Percentiles rank a stretch among this genome's conserved stretches.
phyloP scores from a whole-genome alignment of 2,888 invertebrate genomes.

The Tortrix viridana region DNA sequence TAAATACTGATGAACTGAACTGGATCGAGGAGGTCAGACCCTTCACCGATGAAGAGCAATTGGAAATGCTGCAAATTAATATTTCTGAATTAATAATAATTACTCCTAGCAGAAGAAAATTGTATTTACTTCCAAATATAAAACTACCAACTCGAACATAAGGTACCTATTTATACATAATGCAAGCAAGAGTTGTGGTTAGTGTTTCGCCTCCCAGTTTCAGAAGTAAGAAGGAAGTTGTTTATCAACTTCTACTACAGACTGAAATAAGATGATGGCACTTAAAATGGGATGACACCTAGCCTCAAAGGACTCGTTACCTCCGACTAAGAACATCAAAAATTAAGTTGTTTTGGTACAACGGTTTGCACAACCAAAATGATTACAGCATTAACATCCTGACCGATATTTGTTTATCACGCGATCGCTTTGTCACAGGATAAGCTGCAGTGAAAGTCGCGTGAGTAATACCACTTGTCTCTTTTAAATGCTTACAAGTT shows the following conservation, averaged over 20 bases:
- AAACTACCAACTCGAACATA: too few species aligned
- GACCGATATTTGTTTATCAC: conserved; percentile 35
- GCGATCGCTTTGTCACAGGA: conserved; percentile 39
- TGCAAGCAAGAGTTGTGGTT: too few species aligned
- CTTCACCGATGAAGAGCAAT: conserved; percentile 29
- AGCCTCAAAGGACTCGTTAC: too few species aligned
- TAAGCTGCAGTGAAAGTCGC: conserved; percentile 39
- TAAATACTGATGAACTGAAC: conserved; percentile 38
- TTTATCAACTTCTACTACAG: too few species aligned
- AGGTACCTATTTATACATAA: too few species aligned
- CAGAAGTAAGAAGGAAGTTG: too few species aligned
- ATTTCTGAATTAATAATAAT: not conserved
- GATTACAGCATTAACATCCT: conserved; percentile 14
- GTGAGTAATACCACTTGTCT: conserved; percentile 34
- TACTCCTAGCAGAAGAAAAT: too few species aligned
- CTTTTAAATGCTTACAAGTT: conserved; percentile 33
- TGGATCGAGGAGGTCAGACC: conserved; percentile 37
- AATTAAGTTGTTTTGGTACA: not conserved
- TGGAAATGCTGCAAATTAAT: not conserved
- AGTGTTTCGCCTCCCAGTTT: too few species aligned
- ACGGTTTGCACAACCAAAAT: conserved; percentile 19
- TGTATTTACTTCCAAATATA: too few species aligned
- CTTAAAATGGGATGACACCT: too few species aligned
- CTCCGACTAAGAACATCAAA: too few species aligned
- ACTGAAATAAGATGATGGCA: too few species aligned